These are phyloP conservation scores for Drosophila tropicalis DNA, from an alignment of 1,140 invertebrate genomes.

Conservation along the genomic window DNA sequence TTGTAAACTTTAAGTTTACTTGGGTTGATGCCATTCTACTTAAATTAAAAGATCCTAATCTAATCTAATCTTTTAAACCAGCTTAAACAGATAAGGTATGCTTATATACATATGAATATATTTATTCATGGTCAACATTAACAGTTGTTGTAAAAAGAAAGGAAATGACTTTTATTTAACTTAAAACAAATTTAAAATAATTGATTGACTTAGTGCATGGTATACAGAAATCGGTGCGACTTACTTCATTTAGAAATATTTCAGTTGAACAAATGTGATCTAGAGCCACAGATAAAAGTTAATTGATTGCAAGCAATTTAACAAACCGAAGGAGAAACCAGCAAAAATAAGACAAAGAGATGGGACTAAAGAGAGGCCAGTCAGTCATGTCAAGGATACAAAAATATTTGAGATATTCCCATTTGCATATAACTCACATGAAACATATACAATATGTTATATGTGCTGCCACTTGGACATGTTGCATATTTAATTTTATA, in stretches of 20 bases:
- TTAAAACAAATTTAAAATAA: too few relatives aligned
- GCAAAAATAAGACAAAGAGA: not conserved
- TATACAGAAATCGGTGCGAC: too few relatives aligned
- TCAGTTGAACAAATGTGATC: constrained; percentile 23
- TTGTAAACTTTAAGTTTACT: too few relatives aligned
- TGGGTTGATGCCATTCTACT: too few relatives aligned
- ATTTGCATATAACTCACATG: constrained; percentile 17
- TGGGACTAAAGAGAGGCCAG: constrained; percentile 1
- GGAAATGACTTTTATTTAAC: too few relatives aligned
- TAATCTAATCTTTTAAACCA: too few relatives aligned
- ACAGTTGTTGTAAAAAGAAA: too few relatives aligned
- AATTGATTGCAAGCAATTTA: constrained; percentile 47
- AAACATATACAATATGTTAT: constrained; percentile 10
- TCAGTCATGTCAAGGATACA: constrained; percentile 12
- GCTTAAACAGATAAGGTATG: too few relatives aligned
- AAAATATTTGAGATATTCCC: constrained; percentile 5
- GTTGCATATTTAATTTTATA: constrained; percentile 19
- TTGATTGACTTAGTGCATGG: too few relatives aligned
- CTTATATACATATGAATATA: too few relatives aligned
- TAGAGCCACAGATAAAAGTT: constrained; percentile 29
- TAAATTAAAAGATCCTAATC: too few relatives aligned
- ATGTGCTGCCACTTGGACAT: constrained; percentile 10
- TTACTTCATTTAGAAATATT: not conserved
- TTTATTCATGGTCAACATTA: too few relatives aligned
- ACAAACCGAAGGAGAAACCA: constrained; percentile 11